Evolutionary conservation across 2,888 invertebrate species (phyloP).

Genomic region (Phymatocera aterrima): DNA sequence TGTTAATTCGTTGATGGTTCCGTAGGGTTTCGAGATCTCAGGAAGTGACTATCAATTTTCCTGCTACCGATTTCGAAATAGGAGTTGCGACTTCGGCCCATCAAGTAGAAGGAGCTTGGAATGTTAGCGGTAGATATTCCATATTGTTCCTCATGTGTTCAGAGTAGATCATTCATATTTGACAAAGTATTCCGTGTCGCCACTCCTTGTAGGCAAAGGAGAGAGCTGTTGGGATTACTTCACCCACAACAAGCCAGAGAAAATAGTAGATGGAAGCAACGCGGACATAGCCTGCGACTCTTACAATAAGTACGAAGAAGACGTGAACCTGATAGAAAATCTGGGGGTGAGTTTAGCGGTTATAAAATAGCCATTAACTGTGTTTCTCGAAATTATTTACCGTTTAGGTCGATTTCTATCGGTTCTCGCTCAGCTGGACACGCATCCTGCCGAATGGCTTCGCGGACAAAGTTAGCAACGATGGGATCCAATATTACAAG

Average conservation of each 20-base stretch:
- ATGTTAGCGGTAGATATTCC: slow-evolving; percentile 74
- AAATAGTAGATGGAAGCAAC: slow-evolving; percentile 77
- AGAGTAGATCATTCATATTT: not conserved
- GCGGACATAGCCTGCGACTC: slow-evolving; percentile 84
- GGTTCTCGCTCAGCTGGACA: slow-evolving; percentile 60
- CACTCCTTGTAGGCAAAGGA: slow-evolving; percentile 77
- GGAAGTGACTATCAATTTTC: slow-evolving; percentile 61
- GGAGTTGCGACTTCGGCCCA: slow-evolving; percentile 77
- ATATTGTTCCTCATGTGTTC: slow-evolving; percentile 27
- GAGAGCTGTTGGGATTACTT: slow-evolving; percentile 80
- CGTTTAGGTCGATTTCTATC: slow-evolving; percentile 54
- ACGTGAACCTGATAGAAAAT: slow-evolving; percentile 52
- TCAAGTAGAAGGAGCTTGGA: slow-evolving; percentile 79
- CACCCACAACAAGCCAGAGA: slow-evolving; percentile 76
- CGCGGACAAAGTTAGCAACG: slow-evolving; percentile 80
- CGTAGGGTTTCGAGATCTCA: not conserved
- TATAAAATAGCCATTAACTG: not conserved
- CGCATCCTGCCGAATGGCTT: slow-evolving; percentile 60
- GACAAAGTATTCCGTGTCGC: not conserved
- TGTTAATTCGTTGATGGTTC: not conserved
- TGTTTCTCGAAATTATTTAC: not conserved
- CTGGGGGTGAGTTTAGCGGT: slow-evolving; percentile 50
- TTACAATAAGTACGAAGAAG: slow-evolving; percentile 81
- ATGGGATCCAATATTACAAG: slow-evolving; percentile 87
- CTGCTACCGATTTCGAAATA: slow-evolving; percentile 72